A percentile compares a stretch with the other conserved stretches of the same genome.
Conservation (phyloP, 2,888 invertebrate species). For the Macaria notata region DNA sequence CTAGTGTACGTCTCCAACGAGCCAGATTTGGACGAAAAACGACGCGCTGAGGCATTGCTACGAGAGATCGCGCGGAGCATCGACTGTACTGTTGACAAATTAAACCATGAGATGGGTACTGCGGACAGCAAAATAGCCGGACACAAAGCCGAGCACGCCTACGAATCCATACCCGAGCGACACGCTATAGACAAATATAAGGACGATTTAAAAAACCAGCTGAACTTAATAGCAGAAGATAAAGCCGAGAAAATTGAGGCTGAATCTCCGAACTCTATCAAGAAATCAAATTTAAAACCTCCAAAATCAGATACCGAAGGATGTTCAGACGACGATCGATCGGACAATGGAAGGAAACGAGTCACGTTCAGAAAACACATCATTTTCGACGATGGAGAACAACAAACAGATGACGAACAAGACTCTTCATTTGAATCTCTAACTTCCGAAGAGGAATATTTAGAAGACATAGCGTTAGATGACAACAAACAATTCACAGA, state of each 20-base stretch:
- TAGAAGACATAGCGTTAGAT: conserved; percentile 53
- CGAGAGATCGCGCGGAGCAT: conserved; percentile 72
- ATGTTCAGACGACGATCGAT: conserved; percentile 72
- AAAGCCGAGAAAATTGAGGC: conserved; percentile 39
- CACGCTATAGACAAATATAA: conserved; percentile 53
- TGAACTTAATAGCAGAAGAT: conserved; percentile 56
- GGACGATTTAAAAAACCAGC: conserved; percentile 61
- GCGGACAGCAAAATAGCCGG: conserved; percentile 53
- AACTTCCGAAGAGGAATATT: conserved; percentile 62
- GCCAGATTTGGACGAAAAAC: conserved; percentile 64
- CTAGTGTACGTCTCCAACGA: conserved; percentile 67
- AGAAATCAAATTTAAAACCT: conserved; percentile 71
- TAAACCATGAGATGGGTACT: conserved; percentile 65
- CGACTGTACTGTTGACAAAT: conserved; percentile 67
- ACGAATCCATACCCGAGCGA: conserved; percentile 50
- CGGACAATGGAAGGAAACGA: conserved; percentile 69
- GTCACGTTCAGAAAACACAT: conserved; percentile 77
- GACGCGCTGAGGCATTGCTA: conserved; percentile 69
- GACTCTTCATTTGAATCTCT: conserved; percentile 73
- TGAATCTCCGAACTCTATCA: conserved; percentile 55
- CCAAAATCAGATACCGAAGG: conserved; percentile 70
- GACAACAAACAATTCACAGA: conserved; percentile 15
- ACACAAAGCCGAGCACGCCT: conserved; percentile 45
- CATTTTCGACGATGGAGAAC: conserved; percentile 77
- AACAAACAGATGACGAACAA: conserved; percentile 71